Percentiles rank a stretch among this genome's conserved stretches.
phyloP scores from a whole-genome alignment of 2,888 invertebrate genomes.

The Folsomia candida region DNA sequence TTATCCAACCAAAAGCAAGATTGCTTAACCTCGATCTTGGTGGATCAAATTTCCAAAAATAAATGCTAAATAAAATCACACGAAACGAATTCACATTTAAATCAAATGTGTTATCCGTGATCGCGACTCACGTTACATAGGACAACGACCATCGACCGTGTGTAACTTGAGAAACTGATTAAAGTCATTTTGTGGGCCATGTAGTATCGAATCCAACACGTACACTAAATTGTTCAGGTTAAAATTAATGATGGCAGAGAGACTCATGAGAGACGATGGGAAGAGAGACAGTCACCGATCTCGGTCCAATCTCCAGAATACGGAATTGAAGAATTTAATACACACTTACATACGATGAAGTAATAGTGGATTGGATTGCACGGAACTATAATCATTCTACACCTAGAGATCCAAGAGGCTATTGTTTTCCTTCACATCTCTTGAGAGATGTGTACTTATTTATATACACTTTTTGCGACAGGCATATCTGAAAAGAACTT shows the following conservation, averaged over 20 bases:
- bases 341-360: no score
- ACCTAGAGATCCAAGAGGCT: no score
- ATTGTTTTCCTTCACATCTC: background rate
- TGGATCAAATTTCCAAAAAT: slow-evolving; percentile 1
- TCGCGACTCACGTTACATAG: slow-evolving; percentile 10
- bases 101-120: background rate
- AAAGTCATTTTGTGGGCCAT: background rate
- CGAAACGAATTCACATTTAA: slow-evolving; percentile 8
- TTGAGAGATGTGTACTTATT: background rate
- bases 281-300: no score
- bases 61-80: background rate
- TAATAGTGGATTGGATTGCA: no score
- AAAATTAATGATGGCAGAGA: background rate
- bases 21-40: background rate
- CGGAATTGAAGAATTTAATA: no score
- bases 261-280: no score
- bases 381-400: no score
- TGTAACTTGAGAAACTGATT: slow-evolving; percentile 14
- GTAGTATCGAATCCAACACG: background rate
- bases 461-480: background rate
- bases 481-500: no score
- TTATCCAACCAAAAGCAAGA: background rate
- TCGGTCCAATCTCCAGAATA: background rate
- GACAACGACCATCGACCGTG: background rate
- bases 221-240: slow-evolving; percentile 3